A percentile compares a stretch with the other conserved stretches of the same genome.
phyloP scores from a whole-genome alignment of 1,140 invertebrate species.

The Radopholus similis region DNA sequence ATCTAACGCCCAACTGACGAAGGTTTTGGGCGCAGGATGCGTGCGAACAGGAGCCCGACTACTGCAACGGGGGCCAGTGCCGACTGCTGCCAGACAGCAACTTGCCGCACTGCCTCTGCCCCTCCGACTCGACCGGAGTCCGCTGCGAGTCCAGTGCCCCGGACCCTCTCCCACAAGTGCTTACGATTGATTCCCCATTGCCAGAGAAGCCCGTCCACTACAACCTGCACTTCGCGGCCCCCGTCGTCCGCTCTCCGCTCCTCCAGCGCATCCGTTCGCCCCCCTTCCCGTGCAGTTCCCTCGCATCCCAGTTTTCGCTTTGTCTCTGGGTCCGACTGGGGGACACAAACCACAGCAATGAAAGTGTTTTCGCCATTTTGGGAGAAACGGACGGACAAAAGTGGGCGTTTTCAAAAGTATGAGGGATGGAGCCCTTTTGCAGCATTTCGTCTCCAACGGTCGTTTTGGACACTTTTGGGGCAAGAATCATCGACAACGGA shows the following conservation, averaged over 20 bases:
- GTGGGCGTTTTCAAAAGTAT: no score
- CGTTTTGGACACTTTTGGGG: no score
- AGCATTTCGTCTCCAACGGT: no score
- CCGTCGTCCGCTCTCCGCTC: background rate
- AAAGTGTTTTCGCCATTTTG: no score
- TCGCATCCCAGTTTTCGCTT: background rate
- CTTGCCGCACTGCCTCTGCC: background rate
- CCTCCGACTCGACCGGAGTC: background rate
- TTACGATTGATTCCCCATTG: background rate
- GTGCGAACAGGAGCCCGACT: background rate
- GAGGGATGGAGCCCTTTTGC: no score
- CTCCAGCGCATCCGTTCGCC: background rate
- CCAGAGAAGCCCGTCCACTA: background rate
- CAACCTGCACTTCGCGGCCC: background rate
- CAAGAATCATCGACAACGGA: no score
- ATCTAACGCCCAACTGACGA: background rate
- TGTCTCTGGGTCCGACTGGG: constrained; percentile 10
- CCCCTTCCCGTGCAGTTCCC: background rate
- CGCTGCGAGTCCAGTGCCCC: constrained; percentile 2
- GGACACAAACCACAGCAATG: no score
- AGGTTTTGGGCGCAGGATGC: background rate
- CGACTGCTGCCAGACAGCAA: constrained; percentile 2
- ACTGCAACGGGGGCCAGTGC: background rate
- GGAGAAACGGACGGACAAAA: background rate
- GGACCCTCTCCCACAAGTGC: no score